Evolutionary conservation across 2,113 vertebrate species (phyloP).

Genomic region (Scomber japonicus): DNA sequence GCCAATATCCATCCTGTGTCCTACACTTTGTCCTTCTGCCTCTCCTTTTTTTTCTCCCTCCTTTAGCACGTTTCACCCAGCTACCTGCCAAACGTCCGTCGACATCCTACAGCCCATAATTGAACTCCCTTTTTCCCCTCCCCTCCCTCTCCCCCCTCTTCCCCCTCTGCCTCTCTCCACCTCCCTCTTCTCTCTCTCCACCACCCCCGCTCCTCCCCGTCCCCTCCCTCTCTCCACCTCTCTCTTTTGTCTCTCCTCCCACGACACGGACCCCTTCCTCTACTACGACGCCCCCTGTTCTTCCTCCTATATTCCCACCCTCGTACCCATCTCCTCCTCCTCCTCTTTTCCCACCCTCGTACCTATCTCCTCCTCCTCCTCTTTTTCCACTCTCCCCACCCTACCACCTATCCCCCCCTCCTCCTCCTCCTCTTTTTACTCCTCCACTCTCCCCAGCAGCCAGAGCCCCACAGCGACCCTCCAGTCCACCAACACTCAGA

Average conservation of each 20-base stretch:
- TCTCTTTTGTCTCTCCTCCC: slow-evolving; percentile 44
- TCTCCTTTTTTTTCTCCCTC: slow-evolving; percentile 8
- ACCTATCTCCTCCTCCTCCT: background rate
- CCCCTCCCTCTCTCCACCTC: slow-evolving; percentile 49
- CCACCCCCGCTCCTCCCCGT: slow-evolving; percentile 26
- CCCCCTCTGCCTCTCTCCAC: slow-evolving; percentile 22
- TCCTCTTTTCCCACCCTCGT: slow-evolving; percentile 2
- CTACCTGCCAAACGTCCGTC: slow-evolving; percentile 45
- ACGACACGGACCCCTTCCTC: slow-evolving; percentile 1
- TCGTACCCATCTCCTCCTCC: slow-evolving; percentile 41
- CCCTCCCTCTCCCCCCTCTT: slow-evolving; percentile 4
- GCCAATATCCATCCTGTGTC: slow-evolving; percentile 32
- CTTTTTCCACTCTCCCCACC: background rate
- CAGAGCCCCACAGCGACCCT: slow-evolving; percentile 97
- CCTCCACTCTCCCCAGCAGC: slow-evolving; percentile 76
- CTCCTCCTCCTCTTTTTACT: background rate
- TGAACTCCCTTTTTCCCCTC: slow-evolving; percentile 61
- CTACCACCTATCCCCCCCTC: slow-evolving; percentile 17
- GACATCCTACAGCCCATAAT: slow-evolving; percentile 65
- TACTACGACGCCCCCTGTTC: background rate
- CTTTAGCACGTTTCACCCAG: slow-evolving; percentile 33
- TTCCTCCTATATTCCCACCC: slow-evolving; percentile 33
- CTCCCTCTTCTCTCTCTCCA: slow-evolving; percentile 41
- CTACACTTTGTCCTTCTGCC: slow-evolving; percentile 17
- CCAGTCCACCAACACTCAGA: slow-evolving; percentile 96